These are phyloP conservation scores for Morpho helenor DNA, from an alignment of 2,888 invertebrate species.

Conservation along the genomic window DNA sequence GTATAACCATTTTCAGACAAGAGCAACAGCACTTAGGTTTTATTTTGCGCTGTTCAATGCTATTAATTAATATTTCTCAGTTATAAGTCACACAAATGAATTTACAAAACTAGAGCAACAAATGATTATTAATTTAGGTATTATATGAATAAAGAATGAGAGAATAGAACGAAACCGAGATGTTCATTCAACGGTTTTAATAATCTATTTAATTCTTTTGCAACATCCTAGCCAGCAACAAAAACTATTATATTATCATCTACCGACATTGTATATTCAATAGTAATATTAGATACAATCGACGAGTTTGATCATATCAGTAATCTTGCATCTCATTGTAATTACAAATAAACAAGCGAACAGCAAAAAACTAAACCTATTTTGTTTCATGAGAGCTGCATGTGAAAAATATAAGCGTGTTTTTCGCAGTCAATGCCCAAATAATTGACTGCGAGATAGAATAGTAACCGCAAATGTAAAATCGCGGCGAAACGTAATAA, in stretches of 20 bases:
- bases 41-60: no score
- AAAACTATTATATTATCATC: not conserved
- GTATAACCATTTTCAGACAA: no score
- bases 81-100: no score
- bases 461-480: conserved; percentile 24
- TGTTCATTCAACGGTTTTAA: no score
- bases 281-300: conserved; percentile 11
- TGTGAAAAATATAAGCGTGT: conserved; percentile 7
- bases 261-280: not conserved
- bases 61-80: no score
- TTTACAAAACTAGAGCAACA: no score
- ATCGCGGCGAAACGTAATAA: conserved; percentile 13
- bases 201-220: no score
- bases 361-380: conserved; percentile 7
- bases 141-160: no score
- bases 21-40: no score
- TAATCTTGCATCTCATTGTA: conserved; percentile 19
- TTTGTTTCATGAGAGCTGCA: conserved; percentile 12
- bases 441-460: conserved; percentile 23
- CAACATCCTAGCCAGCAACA: no score
- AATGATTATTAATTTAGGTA: no score
- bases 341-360: conserved; percentile 11
- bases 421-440: conserved; percentile 25
- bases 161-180: no score
- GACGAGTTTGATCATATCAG: conserved; percentile 14